Base-by-base conservation (phyloP, 1,140 invertebrate species). In the Lordiphosa collinella region DNA sequence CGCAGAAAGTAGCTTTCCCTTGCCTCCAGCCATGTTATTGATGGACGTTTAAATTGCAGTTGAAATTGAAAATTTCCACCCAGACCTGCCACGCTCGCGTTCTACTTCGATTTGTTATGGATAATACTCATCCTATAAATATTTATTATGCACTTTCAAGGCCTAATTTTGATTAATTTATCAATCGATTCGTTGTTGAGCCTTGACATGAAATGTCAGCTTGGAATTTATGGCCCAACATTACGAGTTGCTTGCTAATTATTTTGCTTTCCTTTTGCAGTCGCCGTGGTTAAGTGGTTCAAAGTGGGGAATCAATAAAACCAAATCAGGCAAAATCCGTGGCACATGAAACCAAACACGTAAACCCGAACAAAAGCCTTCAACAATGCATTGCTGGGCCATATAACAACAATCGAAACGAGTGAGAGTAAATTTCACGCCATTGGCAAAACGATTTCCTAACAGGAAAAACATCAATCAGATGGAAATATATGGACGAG, bases 11-110 rank as follows among this genome's bases (percentile, higher is more conserved):
- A 18, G 12, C 25, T 16, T 4, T 14, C 32, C 14, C 2, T 40
- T 35, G 4, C 18, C 4, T 14, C 40, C 14, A 12, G 8, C 38
- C 36, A 16, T 25, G 32, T 65, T 57, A 58, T 82, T 82, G 76
- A 82, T 76, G 60, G 78, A 84, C 78, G 74, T 73, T 78, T 76
- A 84, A 84, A 84, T 84, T 84, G 74, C 72, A 84, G 53, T 69
- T 56, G 78, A 76, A 82, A 82, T 84, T 75, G 67, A 64, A 72
- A 72, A 61, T 25, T 35, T 14, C 37, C 44, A 43, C 43, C 25
- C 16, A 51, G 38, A 63, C 65, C 52, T 36, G 68, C 32, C 55
- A 61, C 25, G 37, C 13, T 7, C 9, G 36, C 32, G 32, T 47
- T 61, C 35, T 54, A 44, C 43, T 16, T 25, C 35, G 46, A 49